Conservation (phyloP, 2,113 vertebrate species). For the Scalopus aquaticus region DNA sequence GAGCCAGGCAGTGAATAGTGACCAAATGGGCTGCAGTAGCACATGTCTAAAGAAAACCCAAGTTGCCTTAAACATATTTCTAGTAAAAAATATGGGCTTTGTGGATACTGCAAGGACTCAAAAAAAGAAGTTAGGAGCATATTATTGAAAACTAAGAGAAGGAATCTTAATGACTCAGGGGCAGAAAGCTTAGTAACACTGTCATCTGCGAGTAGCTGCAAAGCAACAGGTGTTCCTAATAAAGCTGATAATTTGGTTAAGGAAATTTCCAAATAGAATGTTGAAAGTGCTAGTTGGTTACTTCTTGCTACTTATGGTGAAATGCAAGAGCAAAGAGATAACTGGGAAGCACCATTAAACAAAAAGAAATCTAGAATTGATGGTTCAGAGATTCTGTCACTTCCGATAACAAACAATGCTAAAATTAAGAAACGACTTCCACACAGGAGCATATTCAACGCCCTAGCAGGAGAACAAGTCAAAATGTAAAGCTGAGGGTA, state of each 20-base stretch:
- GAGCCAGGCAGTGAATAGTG: background rate
- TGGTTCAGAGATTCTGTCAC: background rate
- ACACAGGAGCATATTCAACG: background rate
- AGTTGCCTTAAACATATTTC: background rate
- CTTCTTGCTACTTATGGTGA: background rate
- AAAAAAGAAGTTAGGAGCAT: constrained; percentile 16
- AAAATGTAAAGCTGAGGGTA: background rate
- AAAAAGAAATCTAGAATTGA: background rate
- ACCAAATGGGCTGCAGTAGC: background rate
- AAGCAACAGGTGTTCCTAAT: background rate
- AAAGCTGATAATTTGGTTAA: background rate
- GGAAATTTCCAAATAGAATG: background rate
- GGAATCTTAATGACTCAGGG: background rate
- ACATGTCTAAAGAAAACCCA: background rate
- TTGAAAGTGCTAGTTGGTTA: background rate
- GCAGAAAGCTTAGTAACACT: background rate
- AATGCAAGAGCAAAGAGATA: background rate
- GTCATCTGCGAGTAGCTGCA: background rate
- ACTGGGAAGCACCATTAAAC: background rate
- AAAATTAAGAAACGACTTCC: background rate
- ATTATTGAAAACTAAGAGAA: background rate
- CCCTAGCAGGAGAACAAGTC: background rate
- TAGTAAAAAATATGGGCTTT: background rate
- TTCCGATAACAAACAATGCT: background rate
- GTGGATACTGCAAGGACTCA: background rate